Percentiles rank a stretch among this genome's conserved stretches.
Conservation (phyloP, 2,113 vertebrate genomes). For the Ellobius talpinus region DNA sequence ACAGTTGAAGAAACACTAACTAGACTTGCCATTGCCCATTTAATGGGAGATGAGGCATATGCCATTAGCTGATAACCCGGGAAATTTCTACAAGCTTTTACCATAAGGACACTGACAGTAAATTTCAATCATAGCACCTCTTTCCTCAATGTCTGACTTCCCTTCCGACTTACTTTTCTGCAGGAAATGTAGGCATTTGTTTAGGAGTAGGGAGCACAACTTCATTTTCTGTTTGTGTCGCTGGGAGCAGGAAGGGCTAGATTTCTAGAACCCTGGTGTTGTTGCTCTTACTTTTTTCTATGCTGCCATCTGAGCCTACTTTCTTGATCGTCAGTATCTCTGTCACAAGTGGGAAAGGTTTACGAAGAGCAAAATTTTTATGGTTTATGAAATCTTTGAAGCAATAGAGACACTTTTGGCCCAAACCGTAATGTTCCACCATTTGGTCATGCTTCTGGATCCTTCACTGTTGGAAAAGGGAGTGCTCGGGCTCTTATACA, state of each 20-base stretch:
- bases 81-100: background rate
- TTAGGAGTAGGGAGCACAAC: conserved; percentile 13
- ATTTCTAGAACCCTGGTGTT: background rate
- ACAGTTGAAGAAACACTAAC: conserved; percentile 60
- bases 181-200: background rate
- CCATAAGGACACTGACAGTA: background rate
- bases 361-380: background rate
- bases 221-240: background rate
- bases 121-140: background rate
- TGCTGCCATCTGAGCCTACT: background rate
- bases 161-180: background rate
- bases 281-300: background rate
- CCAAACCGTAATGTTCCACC: background rate
- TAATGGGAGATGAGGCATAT: background rate
- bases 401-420: background rate
- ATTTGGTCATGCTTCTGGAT: background rate
- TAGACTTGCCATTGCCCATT: conserved; percentile 52
- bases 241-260: background rate
- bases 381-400: background rate
- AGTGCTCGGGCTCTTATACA: background rate
- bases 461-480: background rate
- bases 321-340: background rate
- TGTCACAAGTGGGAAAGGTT: background rate
- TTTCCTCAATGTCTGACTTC: conserved; percentile 43
- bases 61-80: conserved; percentile 14